These are phyloP conservation scores for Macrostomum lignano DNA, from an alignment of 1,140 invertebrate species.

Conservation along the genomic window DNA sequence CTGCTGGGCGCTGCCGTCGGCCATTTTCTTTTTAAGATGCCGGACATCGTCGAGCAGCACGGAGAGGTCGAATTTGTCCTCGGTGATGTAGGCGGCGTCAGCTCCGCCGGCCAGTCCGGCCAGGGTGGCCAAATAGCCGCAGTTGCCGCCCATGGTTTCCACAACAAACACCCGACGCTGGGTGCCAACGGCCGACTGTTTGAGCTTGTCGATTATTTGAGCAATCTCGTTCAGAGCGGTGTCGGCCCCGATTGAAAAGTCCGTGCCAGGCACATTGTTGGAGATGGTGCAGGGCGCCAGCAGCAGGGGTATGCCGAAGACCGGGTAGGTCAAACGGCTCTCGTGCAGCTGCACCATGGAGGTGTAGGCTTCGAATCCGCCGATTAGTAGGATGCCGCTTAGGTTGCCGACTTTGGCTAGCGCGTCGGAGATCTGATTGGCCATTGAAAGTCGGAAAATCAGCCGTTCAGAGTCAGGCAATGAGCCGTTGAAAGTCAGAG, in stretches of 20 bases:
- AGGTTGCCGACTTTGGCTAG: no score
- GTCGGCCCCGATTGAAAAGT: conserved; percentile 84
- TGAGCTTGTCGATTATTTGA: conserved; percentile 67
- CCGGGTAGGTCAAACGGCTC: conserved; percentile 42
- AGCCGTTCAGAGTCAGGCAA: no score
- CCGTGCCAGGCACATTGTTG: conserved; percentile 47
- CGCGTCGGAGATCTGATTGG: no score
- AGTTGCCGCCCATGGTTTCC: conserved; percentile 96
- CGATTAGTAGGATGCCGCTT: conserved; percentile 68
- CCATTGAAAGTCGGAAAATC: no score
- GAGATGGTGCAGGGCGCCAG: conserved; percentile 94
- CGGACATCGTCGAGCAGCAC: conserved; percentile 44
- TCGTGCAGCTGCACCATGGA: conserved; percentile 38
- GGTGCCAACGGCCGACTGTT: conserved; percentile 32
- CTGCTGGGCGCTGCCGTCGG: conserved; percentile 58
- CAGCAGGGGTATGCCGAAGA: conserved; percentile 73
- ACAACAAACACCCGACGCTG: conserved; percentile 49
- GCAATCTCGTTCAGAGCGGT: conserved; percentile 96
- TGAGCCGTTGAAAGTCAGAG: no score
- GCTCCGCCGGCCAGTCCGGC: conserved; percentile 78
- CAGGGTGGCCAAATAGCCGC: conserved; percentile 79
- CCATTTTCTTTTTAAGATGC: conserved; percentile 88
- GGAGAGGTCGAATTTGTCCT: conserved; percentile 77
- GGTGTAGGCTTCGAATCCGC: conserved; percentile 58
- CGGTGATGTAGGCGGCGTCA: conserved; percentile 92